phyloP scores from a whole-genome alignment of 30 jellyfish, hydroid and myxozoan species.

The Aurelia aurita complex sp. Pacific region DNA sequence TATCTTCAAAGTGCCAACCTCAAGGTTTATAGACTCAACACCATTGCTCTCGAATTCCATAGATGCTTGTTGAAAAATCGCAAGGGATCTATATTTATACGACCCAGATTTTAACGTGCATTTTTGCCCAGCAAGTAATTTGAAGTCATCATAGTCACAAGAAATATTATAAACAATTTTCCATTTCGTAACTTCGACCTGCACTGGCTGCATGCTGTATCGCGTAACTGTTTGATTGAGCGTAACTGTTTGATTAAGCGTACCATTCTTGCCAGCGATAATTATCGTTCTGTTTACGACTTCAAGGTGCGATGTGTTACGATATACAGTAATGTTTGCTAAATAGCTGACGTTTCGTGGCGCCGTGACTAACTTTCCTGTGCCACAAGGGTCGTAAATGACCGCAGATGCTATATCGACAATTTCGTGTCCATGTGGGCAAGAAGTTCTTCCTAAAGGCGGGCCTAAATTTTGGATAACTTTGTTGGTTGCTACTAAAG shows the following conservation, averaged over 20 bases:
- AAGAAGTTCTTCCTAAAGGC: conserved; percentile 27
- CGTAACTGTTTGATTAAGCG: background rate
- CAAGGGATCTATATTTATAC: conserved; percentile 26
- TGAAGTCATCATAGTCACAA: conserved; percentile 38
- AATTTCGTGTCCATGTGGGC: conserved; percentile 72
- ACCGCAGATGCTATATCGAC: conserved; percentile 30
- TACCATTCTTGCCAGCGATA: background rate
- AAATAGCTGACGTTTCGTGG: conserved; percentile 60
- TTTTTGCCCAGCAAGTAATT: conserved; percentile 56
- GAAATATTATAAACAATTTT: conserved; percentile 47
- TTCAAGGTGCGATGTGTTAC: conserved; percentile 20
- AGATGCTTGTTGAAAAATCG: conserved; percentile 45
- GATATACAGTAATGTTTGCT: conserved; percentile 25
- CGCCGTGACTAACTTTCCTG: conserved; percentile 36
- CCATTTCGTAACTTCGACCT: conserved; percentile 50
- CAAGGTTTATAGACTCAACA: background rate
- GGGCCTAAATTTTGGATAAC: conserved; percentile 41
- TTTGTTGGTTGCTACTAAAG: conserved; percentile 23
- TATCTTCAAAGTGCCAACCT: conserved; percentile 17
- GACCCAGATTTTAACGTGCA: conserved; percentile 46
- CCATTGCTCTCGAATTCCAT: conserved; percentile 53
- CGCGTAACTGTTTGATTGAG: conserved; percentile 8
- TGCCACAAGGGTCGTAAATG: conserved; percentile 69
- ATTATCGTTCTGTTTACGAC: background rate
- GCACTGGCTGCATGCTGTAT: conserved; percentile 38